These are phyloP conservation scores for Macrostomum lignano DNA, from an alignment of 1,140 invertebrate genomes.

Conservation along the genomic window DNA sequence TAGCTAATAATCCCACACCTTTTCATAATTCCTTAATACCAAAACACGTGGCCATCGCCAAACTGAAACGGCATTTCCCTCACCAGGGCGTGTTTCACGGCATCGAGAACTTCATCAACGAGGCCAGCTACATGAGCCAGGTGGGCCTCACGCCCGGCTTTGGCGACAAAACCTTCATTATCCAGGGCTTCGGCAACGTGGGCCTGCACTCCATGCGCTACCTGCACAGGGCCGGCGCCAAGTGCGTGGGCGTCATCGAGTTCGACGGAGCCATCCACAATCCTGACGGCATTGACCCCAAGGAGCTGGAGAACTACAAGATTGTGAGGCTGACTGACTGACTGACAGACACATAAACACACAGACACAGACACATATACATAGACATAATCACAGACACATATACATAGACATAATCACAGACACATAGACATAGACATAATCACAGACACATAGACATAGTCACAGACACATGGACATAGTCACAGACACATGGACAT, in stretches of 20 bases:
- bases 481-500: no score
- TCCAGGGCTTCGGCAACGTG: conserved; percentile 99
- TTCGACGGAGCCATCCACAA: conserved; percentile 70
- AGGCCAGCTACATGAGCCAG: conserved; percentile 81
- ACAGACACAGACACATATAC: no score
- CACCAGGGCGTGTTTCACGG: conserved; percentile 89
- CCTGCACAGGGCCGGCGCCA: conserved; percentile 67
- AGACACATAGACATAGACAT: no score
- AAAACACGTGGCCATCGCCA: no score
- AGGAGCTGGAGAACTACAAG: conserved; percentile 37
- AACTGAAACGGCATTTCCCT: no score
- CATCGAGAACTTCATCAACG: conserved; percentile 83
- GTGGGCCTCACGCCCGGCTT: conserved; percentile 77
- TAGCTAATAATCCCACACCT: no score
- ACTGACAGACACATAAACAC: no score
- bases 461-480: no score
- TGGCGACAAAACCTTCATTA: conserved; percentile 82
- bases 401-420: no score
- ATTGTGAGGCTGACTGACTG: conserved; percentile 36
- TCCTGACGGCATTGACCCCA: conserved; percentile 74
- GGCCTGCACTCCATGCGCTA: conserved; percentile 88
- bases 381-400: no score
- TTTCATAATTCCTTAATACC: no score
- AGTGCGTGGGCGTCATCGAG: conserved; percentile 73
- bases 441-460: no score